Base-by-base conservation (phyloP, 1,140 invertebrate genomes). In the Ceratina australensis region DNA sequence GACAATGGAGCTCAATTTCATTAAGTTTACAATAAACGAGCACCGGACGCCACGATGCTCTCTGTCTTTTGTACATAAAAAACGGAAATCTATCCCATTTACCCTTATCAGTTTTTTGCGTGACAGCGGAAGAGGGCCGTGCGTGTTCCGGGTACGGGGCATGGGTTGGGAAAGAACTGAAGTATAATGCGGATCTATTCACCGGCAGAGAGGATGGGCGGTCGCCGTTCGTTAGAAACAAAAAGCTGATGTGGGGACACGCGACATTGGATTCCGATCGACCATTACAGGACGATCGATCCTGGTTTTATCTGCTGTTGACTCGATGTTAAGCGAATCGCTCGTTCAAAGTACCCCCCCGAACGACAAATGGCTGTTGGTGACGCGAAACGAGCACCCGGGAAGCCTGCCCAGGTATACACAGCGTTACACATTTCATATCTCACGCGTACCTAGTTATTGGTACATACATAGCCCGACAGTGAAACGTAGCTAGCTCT, bases 251-350 rank as follows among this genome's bases (percentile, higher is more conserved):
- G 72, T 72, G 60, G 63, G 64, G 76, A 79, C 77, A 85, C 72
- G 84, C 64, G 79, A 68, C 82, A 82, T 85, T 82, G 80, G 65
- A 84, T 68, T 79, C 72, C 80, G 64, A 85, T 82, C 72, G 76
- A 56, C 68, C 80, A 82, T 84, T 80, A 81, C 64, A 69, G 54
- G 60, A 24, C 72, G 79, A 85, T 85, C 80, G 84, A 85, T 85
- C 72, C 83, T 74, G 77, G 75, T 82, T 85, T 82, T 85, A 85
- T 85, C 80, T 85, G 80, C 60, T 82, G 83, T 85, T 85, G 83
- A 85, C 83, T 85, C 84, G 76, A 85, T 85, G 83, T 81, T 85
- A 81, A 85, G 80, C 80, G 84, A 85, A 82, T 85, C 72, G 80
- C 56, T 72, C 72, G 71, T 76, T 79, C 73, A 68, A 81, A 78